Evolutionary conservation across 2,797 vertebrate genomes (phyloP), one percentile per base, ranked within the genome.

Genomic region (Falco columbarius): DNA sequence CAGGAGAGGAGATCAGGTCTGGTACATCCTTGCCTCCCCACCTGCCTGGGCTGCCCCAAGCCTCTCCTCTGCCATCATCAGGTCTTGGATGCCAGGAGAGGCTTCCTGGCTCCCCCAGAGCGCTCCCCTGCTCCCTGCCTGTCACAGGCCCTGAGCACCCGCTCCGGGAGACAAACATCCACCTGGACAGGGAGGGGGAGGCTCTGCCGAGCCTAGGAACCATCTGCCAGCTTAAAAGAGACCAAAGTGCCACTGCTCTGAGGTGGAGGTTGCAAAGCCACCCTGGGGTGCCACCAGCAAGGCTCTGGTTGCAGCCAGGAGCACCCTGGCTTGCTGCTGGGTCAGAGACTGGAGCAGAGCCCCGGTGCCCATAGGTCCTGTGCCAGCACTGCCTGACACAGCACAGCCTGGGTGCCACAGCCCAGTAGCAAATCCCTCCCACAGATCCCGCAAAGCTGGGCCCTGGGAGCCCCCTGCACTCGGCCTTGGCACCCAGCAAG

Each of bases 291-390:
- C 55, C 7, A 20, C 56, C 77, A 59, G 32, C 42, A 77, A 15
- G 7, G 30, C 56, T 22, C 24, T 27, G 56, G 22, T 6, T 70
- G 46, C 76, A 92, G 44, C 30, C 81, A 89, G 80, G 42, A 94
- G 32, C 67, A 72, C 17, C 40, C 8, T 0, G 0, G 12, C 14
- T 14, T 36, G 76, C 81, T 73, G 76, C 66, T 79, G 1, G 5
- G 30, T 14, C 59, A 74, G 65, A 55, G 26, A 30, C 6, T 0
- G 0, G 23, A 75, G 70, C 73, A 30, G 63, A 93, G 42, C 26
- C 49, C 16, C 0, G 0, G 30, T 77, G 14, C 61, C 15, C 0
- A 0, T 34, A 58, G 55, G 18, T 84, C 55, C 46, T 2, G 6
- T 27, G 44, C 58, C 1, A 0, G 38, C 3, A 1, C 20, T 36